Conservation (phyloP, 1,140 invertebrate genomes). For the Drosophila neocordata region DNA sequence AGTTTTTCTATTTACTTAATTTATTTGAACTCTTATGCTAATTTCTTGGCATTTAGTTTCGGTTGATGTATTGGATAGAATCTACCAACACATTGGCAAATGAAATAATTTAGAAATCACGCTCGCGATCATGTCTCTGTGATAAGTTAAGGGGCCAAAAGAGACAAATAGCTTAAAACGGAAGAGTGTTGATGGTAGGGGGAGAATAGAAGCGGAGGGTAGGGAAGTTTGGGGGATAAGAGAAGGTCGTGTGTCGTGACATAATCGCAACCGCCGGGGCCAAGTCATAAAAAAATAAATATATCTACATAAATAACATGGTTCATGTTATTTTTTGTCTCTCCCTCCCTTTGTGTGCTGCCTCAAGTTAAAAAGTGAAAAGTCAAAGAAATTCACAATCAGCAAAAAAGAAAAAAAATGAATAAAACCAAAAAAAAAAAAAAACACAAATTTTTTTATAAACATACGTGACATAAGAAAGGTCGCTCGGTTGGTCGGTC, state of each 20-base stretch:
- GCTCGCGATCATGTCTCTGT: background rate
- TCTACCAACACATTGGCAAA: background rate
- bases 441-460: constrained; percentile 10
- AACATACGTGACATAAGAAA: constrained; percentile 27
- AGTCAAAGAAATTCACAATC: constrained; percentile 34
- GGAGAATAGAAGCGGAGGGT: too few species aligned
- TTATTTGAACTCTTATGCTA: constrained; percentile 23
- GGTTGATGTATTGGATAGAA: background rate
- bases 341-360: background rate
- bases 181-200: too few species aligned
- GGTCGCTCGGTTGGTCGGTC: background rate
- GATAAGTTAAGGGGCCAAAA: background rate
- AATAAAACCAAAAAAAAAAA: background rate
- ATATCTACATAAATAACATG: constrained; percentile 16
- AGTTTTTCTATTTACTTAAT: constrained; percentile 11
- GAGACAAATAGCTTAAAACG: too few species aligned
- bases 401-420: constrained; percentile 29
- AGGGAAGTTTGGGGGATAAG: too few species aligned
- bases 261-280: constrained; percentile 9
- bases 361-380: constrained; percentile 38
- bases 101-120: constrained; percentile 13
- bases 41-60: constrained; percentile 17
- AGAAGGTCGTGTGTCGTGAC: constrained; percentile 14
- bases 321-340: background rate
- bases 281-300: constrained; percentile 5